These are phyloP conservation scores for Caenorhabditis briggsae DNA, from an alignment of 1,140 invertebrate genomes.

Conservation along the genomic window DNA sequence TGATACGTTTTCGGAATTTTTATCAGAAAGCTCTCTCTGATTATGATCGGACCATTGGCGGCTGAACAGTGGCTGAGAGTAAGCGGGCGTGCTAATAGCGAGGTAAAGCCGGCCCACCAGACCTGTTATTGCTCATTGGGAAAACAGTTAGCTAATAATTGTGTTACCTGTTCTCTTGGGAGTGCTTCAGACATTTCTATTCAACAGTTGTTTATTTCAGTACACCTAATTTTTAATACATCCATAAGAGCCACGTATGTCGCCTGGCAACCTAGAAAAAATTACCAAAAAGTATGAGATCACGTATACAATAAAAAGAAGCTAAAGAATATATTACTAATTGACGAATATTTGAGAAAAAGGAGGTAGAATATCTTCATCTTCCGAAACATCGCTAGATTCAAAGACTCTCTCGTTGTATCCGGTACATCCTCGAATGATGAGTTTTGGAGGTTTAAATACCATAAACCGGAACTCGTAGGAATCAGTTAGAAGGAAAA, in stretches of 20 bases:
- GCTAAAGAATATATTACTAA: background rate
- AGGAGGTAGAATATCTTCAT: constrained; percentile 10
- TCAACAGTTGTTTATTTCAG: background rate
- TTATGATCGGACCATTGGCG: too few relatives aligned
- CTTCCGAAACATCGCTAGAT: constrained; percentile 30
- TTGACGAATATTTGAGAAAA: constrained; percentile 27
- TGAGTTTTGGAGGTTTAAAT: constrained; percentile 37
- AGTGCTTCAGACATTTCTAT: background rate
- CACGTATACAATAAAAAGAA: background rate
- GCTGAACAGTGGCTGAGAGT: too few relatives aligned
- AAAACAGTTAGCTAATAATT: background rate
- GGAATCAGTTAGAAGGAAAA: constrained; percentile 36
- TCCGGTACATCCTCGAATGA: constrained; percentile 25
- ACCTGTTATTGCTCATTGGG: too few relatives aligned
- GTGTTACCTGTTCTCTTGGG: background rate
- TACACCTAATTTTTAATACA: background rate
- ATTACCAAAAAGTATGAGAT: background rate
- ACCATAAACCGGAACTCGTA: constrained; percentile 35
- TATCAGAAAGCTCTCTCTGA: too few relatives aligned
- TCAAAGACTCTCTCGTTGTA: constrained; percentile 41
- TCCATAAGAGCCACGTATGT: background rate
- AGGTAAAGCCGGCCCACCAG: too few relatives aligned
- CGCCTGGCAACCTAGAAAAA: background rate
- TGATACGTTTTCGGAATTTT: too few relatives aligned
- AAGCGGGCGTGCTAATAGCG: too few relatives aligned